Conservation (phyloP, 2,797 vertebrate genomes). For the Sorex maritimensis region DNA sequence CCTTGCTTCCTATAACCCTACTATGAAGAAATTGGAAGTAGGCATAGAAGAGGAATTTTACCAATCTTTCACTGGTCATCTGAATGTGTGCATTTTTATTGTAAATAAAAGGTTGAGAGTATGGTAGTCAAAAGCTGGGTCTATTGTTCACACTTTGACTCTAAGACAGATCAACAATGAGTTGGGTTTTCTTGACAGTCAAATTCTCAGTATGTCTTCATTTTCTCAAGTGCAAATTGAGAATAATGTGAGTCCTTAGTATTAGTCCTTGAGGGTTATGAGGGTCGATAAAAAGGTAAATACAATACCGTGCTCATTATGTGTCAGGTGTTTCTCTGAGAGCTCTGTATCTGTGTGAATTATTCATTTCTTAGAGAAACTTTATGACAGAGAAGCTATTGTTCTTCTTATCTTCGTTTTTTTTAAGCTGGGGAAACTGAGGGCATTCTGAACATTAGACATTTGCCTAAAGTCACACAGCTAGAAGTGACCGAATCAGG, state of each 20-base stretch:
- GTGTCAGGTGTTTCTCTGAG: neutral
- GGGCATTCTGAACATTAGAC: neutral
- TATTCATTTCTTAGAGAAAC: neutral
- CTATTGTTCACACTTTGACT: neutral
- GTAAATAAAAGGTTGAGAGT: neutral
- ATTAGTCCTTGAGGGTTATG: neutral
- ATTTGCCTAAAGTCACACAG: neutral
- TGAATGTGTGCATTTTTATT: neutral
- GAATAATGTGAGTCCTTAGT: neutral
- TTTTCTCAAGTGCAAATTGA: conserved; percentile 35
- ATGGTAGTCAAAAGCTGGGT: neutral
- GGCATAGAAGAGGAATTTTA: neutral
- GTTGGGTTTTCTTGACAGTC: neutral
- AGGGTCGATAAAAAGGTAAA: neutral
- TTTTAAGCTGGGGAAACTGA: neutral
- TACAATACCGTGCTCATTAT: accelerated
- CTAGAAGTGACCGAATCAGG: neutral
- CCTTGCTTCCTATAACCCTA: neutral
- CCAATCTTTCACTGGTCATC: neutral
- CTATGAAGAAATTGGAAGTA: neutral
- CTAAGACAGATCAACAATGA: neutral
- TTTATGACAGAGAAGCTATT: neutral
- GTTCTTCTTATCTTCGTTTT: neutral
- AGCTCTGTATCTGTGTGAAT: neutral
- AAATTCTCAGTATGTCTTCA: neutral